These are phyloP conservation scores for Erythrocercus mccallii DNA, from an alignment of 2,113 vertebrate species.

Conservation along the genomic window DNA sequence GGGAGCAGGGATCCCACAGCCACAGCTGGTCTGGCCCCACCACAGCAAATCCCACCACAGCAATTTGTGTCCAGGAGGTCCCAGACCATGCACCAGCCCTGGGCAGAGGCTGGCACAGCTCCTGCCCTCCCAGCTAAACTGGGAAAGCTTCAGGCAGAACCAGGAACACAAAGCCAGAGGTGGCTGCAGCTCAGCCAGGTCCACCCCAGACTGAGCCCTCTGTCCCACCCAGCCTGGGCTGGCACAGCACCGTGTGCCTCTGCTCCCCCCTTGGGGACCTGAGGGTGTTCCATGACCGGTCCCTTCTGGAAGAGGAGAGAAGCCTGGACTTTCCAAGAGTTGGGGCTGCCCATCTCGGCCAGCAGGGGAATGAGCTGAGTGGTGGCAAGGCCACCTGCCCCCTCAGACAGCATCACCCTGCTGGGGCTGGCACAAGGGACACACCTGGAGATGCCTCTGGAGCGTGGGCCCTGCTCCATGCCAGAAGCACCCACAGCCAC, in stretches of 20 bases:
- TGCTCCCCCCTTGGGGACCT: neutral
- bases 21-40: neutral
- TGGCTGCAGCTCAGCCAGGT: neutral
- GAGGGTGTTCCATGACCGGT: accelerated
- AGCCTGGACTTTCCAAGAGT: neutral
- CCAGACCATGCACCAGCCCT: neutral
- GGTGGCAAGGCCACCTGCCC: neutral
- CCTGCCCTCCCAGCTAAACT: neutral
- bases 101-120: neutral
- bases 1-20: neutral
- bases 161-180: neutral
- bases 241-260: accelerated
- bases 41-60: neutral
- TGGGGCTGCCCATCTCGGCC: neutral
- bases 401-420: neutral
- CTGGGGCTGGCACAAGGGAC: neutral
- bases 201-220: neutral
- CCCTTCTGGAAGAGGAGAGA: neutral
- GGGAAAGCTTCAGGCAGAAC: neutral
- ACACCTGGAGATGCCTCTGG: neutral
- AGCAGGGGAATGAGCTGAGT: neutral
- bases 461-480: accelerated
- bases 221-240: neutral
- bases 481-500: neutral
- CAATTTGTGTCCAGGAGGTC: neutral